Evolutionary conservation across 2,888 invertebrate species (phyloP).

Genomic region (Sclerodermus sp.): DNA sequence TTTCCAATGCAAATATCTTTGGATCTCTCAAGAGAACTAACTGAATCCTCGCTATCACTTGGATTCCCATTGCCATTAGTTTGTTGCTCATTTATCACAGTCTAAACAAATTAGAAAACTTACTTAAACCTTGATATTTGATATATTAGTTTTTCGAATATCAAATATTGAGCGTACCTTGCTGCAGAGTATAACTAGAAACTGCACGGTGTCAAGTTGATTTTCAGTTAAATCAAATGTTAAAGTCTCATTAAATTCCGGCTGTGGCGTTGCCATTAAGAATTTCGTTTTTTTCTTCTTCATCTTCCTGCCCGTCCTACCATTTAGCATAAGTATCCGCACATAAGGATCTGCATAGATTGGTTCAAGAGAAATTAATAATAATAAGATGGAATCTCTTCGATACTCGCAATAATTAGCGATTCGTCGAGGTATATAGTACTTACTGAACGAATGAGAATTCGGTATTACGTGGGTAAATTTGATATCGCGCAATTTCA

Average conservation of each 20-base stretch:
- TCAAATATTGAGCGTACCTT: constrained; percentile 35
- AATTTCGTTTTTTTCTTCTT: constrained; percentile 55
- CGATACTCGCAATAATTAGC: too few relatives aligned
- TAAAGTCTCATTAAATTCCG: constrained; percentile 57
- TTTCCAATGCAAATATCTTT: constrained; percentile 49
- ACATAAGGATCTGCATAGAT: constrained; percentile 54
- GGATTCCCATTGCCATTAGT: constrained; percentile 27
- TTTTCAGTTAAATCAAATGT: constrained; percentile 54
- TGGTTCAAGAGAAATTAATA: neutral
- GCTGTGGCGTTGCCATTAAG: constrained; percentile 40
- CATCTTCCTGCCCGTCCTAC: constrained; percentile 53
- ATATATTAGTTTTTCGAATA: constrained; percentile 5
- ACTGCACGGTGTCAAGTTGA: constrained; percentile 54
- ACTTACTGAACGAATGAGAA: constrained; percentile 55
- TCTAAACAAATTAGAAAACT: too few relatives aligned
- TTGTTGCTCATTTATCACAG: constrained; percentile 17
- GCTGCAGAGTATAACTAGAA: constrained; percentile 51
- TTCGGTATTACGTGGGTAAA: constrained; percentile 38
- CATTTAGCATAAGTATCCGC: constrained; percentile 55
- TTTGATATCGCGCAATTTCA: constrained; percentile 57
- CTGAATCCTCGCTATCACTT: constrained; percentile 52
- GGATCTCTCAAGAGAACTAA: constrained; percentile 38
- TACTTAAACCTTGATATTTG: constrained; percentile 1
- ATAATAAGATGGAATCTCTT: too few relatives aligned
- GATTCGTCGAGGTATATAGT: too few relatives aligned